Base-by-base conservation (phyloP, 2,888 invertebrate genomes). In the Agapostemon virescens region DNA sequence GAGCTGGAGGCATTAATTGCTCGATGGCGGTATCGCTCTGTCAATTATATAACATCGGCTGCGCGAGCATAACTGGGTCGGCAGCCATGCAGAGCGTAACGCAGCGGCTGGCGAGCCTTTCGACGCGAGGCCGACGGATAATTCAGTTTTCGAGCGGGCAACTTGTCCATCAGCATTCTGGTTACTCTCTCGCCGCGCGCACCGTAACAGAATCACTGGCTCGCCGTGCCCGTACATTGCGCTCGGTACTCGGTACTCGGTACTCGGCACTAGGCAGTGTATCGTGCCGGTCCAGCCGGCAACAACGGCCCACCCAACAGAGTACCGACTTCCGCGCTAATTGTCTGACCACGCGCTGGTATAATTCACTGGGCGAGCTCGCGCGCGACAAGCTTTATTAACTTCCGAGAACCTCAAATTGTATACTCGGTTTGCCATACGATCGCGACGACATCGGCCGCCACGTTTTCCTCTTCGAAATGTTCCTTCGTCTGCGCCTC, bases 111-210 rank as follows among this genome's bases (percentile, higher is more conserved):
- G 38, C 23, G 45, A 42, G 66, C 75, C 69, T 75, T 74, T 72
- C 69, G 73, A 63, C 70, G 36, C 69, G 66, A 45, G 33, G 36
- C 52, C 52, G 75, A 52, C 36, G 66, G 55, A 58, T 70, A 75
- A 83, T 67, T 71, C 69, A 64, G 69, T 82, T 81, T 77, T 64
- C 64, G 69, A 67, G 33, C 71, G 71, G 70, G 55, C 30, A 79
- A 84, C 79, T 84, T 73, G 81, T 79, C 79, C 79, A 71, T 86
- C 83, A 70, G 66, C 69, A 69, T 72, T 68, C 58, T 58, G 63
- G 33, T 72, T 61, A 55, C 68, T 71, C 42, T 40, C 40, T 23
- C 67, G 1, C 20, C 30, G 45, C 61, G 55, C 15, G 30, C 26
- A 55, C 55, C 55, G 26, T 76, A 77, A 69, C 74, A 42, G 61